phyloP scores from a whole-genome alignment of 2,888 invertebrate species.

The Drosophila parthenogenetica region DNA sequence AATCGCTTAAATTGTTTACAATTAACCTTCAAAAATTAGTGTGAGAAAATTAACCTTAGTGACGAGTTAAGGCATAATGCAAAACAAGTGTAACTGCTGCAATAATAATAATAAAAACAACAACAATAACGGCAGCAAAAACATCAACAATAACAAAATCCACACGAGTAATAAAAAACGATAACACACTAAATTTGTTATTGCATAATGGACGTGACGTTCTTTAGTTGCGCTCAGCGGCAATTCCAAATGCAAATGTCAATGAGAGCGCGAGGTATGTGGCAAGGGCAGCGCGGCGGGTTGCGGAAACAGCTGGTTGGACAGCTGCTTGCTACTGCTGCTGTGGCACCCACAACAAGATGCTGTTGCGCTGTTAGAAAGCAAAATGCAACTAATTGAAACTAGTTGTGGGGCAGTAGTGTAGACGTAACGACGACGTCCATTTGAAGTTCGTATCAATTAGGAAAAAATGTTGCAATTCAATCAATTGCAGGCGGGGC shows the following conservation, averaged over 20 bases:
- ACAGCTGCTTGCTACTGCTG: conserved; percentile 48
- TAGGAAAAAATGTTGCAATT: conserved; percentile 74
- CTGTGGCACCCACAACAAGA: conserved; percentile 45
- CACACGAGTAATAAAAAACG: conserved; percentile 50
- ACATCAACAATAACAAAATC: conserved; percentile 32
- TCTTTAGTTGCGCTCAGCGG: conserved; percentile 17
- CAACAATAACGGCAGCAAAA: conserved; percentile 26
- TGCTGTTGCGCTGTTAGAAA: conserved; percentile 31
- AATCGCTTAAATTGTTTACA: conserved; percentile 48
- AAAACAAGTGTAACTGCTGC: conserved; percentile 40
- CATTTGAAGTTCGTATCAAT: conserved; percentile 84
- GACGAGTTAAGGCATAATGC: conserved; percentile 66
- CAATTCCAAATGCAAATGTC: conserved; percentile 65
- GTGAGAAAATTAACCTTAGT: conserved; percentile 75
- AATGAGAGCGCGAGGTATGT: conserved; percentile 35
- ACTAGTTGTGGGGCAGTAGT: conserved; percentile 50
- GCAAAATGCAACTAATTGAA: conserved; percentile 69
- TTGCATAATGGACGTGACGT: conserved; percentile 66
- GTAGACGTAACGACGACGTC: conserved; percentile 45
- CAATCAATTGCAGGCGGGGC: conserved; percentile 56
- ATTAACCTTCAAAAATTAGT: conserved; percentile 74
- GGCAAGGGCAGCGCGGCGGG: background rate
- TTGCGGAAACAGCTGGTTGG: conserved; percentile 60
- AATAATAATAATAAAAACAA: conserved; percentile 44
- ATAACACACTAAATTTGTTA: conserved; percentile 68